Percentiles rank a stretch among this genome's conserved stretches.
These are phyloP conservation scores for Rhombomys opimus DNA, from an alignment of 2,113 vertebrate species.

Conservation along the genomic window DNA sequence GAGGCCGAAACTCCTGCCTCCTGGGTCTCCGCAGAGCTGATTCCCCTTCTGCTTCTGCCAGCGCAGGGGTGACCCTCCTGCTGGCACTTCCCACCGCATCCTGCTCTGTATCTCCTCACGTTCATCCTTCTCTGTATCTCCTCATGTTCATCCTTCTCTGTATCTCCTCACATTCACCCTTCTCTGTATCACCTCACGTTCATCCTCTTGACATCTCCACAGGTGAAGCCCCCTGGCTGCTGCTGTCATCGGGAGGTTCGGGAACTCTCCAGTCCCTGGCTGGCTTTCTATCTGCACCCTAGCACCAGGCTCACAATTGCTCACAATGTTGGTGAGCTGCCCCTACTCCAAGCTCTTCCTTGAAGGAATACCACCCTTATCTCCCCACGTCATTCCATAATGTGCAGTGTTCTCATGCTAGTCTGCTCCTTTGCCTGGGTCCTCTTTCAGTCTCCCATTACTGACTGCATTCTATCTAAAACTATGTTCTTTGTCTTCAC, in stretches of 20 bases:
- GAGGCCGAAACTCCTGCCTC: background rate
- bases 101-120: background rate
- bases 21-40: background rate
- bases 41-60: background rate
- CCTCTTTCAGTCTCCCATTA: background rate
- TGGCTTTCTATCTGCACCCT: background rate
- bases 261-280: background rate
- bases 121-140: too few relatives aligned
- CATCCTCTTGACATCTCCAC: background rate
- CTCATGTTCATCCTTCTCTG: background rate
- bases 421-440: background rate
- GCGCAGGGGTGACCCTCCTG: background rate
- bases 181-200: too few relatives aligned
- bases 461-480: background rate
- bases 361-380: too few relatives aligned
- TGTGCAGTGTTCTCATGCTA: rapidly evolving
- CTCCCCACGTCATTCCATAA: background rate
- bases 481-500: background rate
- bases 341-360: background rate
- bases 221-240: rapidly evolving
- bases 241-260: background rate
- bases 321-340: too few relatives aligned
- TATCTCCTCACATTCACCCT: background rate
- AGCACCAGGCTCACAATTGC: background rate
- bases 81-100: rapidly evolving